These are phyloP conservation scores for Deilephila elpenor DNA, from an alignment of 2,888 invertebrate genomes.

Conservation along the genomic window DNA sequence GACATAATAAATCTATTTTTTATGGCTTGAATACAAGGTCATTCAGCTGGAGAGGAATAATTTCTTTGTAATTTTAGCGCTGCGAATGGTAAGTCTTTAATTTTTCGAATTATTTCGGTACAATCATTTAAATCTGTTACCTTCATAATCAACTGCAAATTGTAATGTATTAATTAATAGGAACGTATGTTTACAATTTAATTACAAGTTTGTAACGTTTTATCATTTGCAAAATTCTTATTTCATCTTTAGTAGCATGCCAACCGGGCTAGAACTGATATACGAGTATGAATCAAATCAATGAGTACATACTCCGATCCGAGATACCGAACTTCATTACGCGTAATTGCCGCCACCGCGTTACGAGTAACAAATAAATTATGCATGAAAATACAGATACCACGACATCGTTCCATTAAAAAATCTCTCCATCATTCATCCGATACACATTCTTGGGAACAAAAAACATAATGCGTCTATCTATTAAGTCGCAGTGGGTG, in stretches of 20 bases:
- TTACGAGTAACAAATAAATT: neutral
- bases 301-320: no score
- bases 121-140: neutral
- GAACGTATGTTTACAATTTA: no score
- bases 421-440: slow-evolving; percentile 23
- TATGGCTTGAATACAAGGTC: neutral
- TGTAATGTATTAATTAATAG: no score
- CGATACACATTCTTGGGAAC: slow-evolving; percentile 29
- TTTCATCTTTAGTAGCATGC: no score
- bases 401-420: slow-evolving; percentile 9
- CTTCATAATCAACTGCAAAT: neutral
- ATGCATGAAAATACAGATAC: neutral
- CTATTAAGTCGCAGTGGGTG: slow-evolving; percentile 66
- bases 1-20: slow-evolving; percentile 13
- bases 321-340: no score
- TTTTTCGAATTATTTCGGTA: neutral
- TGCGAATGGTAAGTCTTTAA: neutral
- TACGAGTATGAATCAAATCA: no score
- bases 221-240: no score
- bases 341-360: neutral
- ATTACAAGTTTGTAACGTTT: no score
- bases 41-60: neutral
- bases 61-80: neutral
- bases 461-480: slow-evolving; percentile 46
- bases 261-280: no score